phyloP scores from a whole-genome alignment of 2,888 invertebrate genomes.

The Lampropteryx suffumata region DNA sequence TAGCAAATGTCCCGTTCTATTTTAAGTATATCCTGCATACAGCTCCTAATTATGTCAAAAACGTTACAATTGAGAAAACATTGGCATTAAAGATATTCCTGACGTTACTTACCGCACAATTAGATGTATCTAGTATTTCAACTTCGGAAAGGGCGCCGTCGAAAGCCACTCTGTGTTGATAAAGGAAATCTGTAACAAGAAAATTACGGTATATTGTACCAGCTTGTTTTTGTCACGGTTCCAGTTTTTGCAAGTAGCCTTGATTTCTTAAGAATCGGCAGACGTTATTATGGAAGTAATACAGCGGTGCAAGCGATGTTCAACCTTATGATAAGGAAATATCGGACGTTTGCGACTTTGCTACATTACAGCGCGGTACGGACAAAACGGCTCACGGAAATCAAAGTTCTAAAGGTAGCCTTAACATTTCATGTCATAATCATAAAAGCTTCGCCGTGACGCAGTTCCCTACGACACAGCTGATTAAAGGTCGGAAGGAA shows the following conservation, averaged over 20 bases:
- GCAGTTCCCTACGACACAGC: slow-evolving; percentile 25
- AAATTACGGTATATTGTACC: slow-evolving; percentile 33
- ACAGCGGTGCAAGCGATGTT: too few species aligned
- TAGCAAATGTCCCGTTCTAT: too few species aligned
- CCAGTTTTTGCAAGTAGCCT: not conserved
- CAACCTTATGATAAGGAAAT: too few species aligned
- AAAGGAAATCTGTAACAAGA: slow-evolving; percentile 89
- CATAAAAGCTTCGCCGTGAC: slow-evolving; percentile 33
- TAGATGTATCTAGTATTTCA: slow-evolving; percentile 91
- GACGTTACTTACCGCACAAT: slow-evolving; percentile 87
- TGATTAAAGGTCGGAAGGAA: slow-evolving; percentile 61
- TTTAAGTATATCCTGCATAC: too few species aligned
- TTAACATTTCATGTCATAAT: slow-evolving; percentile 45
- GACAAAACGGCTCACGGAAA: too few species aligned
- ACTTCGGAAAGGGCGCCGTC: slow-evolving; percentile 90
- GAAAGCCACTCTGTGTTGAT: slow-evolving; percentile 90
- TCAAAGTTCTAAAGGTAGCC: slow-evolving; percentile 30
- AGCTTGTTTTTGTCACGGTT: slow-evolving; percentile 8
- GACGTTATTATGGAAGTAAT: not conserved
- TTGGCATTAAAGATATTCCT: slow-evolving; percentile 9
- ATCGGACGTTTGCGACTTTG: too few species aligned
- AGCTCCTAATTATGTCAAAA: not conserved
- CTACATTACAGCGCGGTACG: too few species aligned
- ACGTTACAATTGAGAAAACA: not conserved
- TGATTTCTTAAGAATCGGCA: not conserved